phyloP scores from a whole-genome alignment of 2,888 invertebrate species.

The Erebia ligea region DNA sequence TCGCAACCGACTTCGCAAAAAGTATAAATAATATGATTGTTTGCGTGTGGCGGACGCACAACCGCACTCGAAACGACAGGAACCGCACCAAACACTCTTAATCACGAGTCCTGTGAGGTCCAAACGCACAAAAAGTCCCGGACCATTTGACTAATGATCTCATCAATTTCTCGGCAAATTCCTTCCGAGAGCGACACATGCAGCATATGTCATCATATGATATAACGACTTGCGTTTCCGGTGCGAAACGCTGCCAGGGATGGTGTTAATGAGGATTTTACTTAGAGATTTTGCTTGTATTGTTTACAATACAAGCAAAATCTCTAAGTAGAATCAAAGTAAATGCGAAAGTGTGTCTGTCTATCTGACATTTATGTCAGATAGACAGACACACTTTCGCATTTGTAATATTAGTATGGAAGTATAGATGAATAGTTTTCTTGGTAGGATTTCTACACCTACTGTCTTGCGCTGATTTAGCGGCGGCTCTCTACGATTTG shows the following conservation, averaged over 20 bases:
- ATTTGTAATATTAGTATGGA: no score
- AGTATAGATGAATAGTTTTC: no score
- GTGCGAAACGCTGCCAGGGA: constrained; percentile 50
- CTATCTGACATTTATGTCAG: no score
- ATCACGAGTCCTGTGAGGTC: constrained; percentile 63
- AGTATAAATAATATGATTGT: constrained; percentile 1
- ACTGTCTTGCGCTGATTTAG: no score
- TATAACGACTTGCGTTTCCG: constrained; percentile 72
- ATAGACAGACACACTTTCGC: no score
- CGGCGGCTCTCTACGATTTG: no score
- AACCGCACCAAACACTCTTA: constrained; percentile 7
- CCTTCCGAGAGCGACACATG: constrained; percentile 64
- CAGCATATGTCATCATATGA: constrained; percentile 57
- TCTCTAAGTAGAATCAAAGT: no score
- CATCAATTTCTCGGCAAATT: constrained; percentile 71
- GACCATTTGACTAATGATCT: constrained; percentile 75
- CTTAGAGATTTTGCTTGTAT: not conserved
- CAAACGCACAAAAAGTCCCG: constrained; percentile 50
- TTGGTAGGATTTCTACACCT: no score
- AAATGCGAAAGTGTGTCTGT: no score
- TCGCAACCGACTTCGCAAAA: no score
- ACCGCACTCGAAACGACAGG: not conserved
- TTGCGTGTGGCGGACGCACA: constrained; percentile 33
- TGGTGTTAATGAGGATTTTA: constrained; percentile 42
- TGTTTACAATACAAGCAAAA: not conserved